These are phyloP conservation scores for Argyrosomus regius DNA, from an alignment of 2,797 vertebrate species.

Conservation along the genomic window DNA sequence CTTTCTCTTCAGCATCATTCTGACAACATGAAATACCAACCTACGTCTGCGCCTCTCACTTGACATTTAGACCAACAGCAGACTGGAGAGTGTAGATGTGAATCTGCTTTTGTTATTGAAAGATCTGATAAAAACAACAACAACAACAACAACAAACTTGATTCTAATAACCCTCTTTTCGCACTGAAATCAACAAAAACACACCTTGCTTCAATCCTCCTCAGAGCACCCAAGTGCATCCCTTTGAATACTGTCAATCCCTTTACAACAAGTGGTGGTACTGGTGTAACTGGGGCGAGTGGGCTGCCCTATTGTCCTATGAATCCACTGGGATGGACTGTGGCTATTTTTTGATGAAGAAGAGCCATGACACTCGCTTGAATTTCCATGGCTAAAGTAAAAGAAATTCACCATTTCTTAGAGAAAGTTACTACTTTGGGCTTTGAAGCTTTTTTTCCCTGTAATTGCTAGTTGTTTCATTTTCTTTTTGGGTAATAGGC, in stretches of 20 bases:
- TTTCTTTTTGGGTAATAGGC: slow-evolving; percentile 51
- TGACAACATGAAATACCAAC: slow-evolving; percentile 65
- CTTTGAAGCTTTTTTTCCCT: slow-evolving; percentile 51
- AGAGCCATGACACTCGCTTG: slow-evolving; percentile 2
- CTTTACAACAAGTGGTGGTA: slow-evolving; percentile 5
- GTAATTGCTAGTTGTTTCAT: slow-evolving; percentile 63
- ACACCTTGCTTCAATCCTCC: slow-evolving; percentile 3
- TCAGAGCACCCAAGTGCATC: background rate
- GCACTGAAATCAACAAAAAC: slow-evolving; percentile 3
- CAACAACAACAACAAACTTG: slow-evolving; percentile 15
- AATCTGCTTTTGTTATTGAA: slow-evolving; percentile 51
- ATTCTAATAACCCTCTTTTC: slow-evolving; percentile 22
- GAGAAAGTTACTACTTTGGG: slow-evolving; percentile 38
- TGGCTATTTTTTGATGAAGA: slow-evolving; percentile 3
- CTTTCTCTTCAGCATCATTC: slow-evolving; percentile 31
- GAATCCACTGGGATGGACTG: background rate
- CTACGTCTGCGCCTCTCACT: slow-evolving; percentile 39
- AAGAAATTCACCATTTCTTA: slow-evolving; percentile 17
- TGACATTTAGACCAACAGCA: slow-evolving; percentile 67
- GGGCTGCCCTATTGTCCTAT: background rate
- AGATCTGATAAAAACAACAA: slow-evolving; percentile 12
- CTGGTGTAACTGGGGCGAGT: background rate
- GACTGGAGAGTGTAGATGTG: slow-evolving; percentile 28
- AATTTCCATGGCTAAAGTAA: slow-evolving; percentile 24
- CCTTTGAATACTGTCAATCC: slow-evolving; percentile 1